Evolutionary conservation across 2,797 vertebrate genomes (phyloP), one percentile per base, ranked within the genome.

Genomic region (Coregonus sp.): DNA sequence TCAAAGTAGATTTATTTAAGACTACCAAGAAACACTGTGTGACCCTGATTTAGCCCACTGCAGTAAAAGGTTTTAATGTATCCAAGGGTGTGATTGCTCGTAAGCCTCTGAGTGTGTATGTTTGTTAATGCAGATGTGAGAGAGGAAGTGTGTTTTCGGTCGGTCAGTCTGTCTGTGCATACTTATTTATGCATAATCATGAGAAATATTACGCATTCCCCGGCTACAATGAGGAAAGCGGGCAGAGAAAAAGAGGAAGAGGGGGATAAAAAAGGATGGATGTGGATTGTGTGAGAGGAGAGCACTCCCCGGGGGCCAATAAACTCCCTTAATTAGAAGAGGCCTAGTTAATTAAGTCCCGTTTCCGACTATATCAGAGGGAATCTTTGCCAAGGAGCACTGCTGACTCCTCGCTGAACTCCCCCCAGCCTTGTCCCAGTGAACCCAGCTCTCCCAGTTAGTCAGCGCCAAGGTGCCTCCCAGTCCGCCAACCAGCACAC

Each of bases 291-390:
- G 81, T 84, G 87, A 77, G 87, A 77, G 80, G 83, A 80, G 82
- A 80, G 75, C 80, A 75, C 76, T 86, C 91, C 85, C 82, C 65
- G 0, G 83, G 81, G 90, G 56, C 84, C 82, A 86, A 88, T 91
- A 92, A 91, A 90, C 78, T 81, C 68, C 69, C 84, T 88, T 93
- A 89, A 91, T 92, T 91, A 90, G 56, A 51, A 86, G 81, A 84
- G 75, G 85, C 75, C 80, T 86, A 82, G 87, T 89, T 91, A 89
- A 91, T 90, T 91, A 83, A 85, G 81, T 87, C 79, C 81, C 47
- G 63, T 29, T 35, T 82, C 86, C 78, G 81, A 5, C 16, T 80
- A 84, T 87, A 77, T 86, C 80, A 76, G 35, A 79, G 80, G 75
- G 84, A 85, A 61, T 84, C 68, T 15, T 82, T 82, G 74, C 84